Base-by-base conservation (phyloP, 2,888 invertebrate species). In the Noctuana brunneofusca region DNA sequence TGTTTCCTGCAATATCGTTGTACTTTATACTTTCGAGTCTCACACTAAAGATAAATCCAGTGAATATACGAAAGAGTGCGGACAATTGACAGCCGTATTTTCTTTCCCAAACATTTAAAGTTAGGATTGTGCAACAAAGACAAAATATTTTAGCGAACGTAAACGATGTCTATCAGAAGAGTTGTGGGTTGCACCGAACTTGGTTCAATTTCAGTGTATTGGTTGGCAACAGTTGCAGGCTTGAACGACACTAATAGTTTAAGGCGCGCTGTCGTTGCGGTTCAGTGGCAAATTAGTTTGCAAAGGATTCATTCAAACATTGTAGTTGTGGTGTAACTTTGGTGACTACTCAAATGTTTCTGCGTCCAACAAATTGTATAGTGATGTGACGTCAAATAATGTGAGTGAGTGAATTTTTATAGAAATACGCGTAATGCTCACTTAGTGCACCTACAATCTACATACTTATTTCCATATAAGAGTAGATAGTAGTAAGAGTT, bases 261-360 rank as follows among this genome's bases (percentile, higher is more conserved):
- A 50, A 54, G 43, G 35, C 32, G 35, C 32, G 32, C 43, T 53
- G 49, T 58, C 24, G 53, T 54, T 54, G 49, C 27, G 49, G 54
- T 46, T 35, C 32, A 30, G 48, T 48, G 52, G 64, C 43, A 64
- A 60, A 55, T 64, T 59, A 64, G 55, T 62, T 62, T 27, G 54
- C 46, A 41, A 49, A 49, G 55, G 24, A 41, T 62, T 62, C 54
- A 62, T 62, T 62, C 41, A 55, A 55, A 60, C 54, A 59, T 59
- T 59, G 38, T 38, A 32, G 22, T 16, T 22, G 32, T 53, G 52
- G 43, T 3, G n/a, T 5, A 52, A 59, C 43, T 59, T 79, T 75
- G 79, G 76, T 81, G 74, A 74, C 75, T 76, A 46, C 11, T 43
- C 32, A 30, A 53, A 38, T 59, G 30, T 20, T 48, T 41, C 43